phyloP scores from a whole-genome alignment of 2,113 vertebrate genomes.

The Seriola rivoliana region DNA sequence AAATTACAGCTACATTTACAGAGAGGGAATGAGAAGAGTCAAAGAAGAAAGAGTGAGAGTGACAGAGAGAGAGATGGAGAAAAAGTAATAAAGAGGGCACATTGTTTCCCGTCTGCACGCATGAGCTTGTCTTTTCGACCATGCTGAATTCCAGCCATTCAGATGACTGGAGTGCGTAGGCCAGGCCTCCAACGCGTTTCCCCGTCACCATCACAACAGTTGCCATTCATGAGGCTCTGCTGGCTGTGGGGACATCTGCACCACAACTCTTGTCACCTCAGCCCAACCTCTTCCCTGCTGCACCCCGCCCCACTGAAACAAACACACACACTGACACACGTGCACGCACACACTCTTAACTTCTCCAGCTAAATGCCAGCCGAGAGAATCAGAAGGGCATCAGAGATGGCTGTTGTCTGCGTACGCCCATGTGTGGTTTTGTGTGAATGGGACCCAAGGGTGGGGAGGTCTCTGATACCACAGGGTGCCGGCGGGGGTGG shows the following conservation, averaged over 20 bases:
- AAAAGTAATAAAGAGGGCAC: constrained; percentile 69
- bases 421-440: constrained; percentile 77
- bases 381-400: constrained; percentile 77
- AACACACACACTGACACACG: constrained; percentile 49
- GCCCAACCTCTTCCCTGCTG: constrained; percentile 61
- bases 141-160: constrained; percentile 91
- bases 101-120: constrained; percentile 89
- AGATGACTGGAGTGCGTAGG: constrained; percentile 89
- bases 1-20: constrained; percentile 48
- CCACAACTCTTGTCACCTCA: constrained; percentile 83
- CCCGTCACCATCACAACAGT: constrained; percentile 90
- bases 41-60: constrained; percentile 68
- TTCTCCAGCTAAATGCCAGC: constrained; percentile 75
- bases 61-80: constrained; percentile 77
- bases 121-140: constrained; percentile 86
- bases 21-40: constrained; percentile 64
- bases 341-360: constrained; percentile 56
- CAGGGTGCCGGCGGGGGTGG: constrained; percentile 71
- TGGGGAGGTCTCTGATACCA: constrained; percentile 68
- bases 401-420: constrained; percentile 78
- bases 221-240: constrained; percentile 89
- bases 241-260: constrained; percentile 87
- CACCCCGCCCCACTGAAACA: constrained; percentile 54
- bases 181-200: constrained; percentile 91
- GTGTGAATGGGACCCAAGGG: constrained; percentile 74